A percentile compares a stretch with the other conserved stretches of the same genome.
Conservation (phyloP, 2,113 vertebrate species). For the Centrocercus urophasianus region DNA sequence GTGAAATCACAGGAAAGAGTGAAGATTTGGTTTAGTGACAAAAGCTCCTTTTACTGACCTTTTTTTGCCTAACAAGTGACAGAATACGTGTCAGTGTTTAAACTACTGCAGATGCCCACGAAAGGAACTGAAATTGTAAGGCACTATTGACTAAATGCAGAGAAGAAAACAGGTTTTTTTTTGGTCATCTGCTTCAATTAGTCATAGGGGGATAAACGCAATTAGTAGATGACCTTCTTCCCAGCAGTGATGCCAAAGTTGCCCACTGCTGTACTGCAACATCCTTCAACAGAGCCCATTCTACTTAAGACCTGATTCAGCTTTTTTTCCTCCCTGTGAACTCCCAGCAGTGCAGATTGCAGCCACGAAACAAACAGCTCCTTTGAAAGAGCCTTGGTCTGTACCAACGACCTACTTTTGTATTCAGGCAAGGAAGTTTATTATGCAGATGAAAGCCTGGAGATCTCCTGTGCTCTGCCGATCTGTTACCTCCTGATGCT, state of each 20-base stretch:
- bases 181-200: background rate
- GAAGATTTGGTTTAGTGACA: background rate
- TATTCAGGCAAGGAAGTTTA: accelerated
- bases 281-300: background rate
- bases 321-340: accelerated
- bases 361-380: background rate
- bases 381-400: background rate
- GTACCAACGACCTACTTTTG: background rate
- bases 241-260: background rate
- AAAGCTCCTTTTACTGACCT: background rate
- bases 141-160: background rate
- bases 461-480: background rate
- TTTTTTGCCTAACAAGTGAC: background rate
- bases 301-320: background rate
- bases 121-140: background rate
- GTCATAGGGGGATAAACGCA: background rate
- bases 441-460: background rate
- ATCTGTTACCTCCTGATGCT: background rate
- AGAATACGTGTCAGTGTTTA: background rate
- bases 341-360: background rate
- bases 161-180: background rate
- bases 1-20: background rate
- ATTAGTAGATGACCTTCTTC: background rate
- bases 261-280: background rate
- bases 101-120: background rate